Evolutionary conservation across 2,888 invertebrate genomes (phyloP), one percentile per base, ranked within the genome.

Genomic region (Chrysodeixis includens): DNA sequence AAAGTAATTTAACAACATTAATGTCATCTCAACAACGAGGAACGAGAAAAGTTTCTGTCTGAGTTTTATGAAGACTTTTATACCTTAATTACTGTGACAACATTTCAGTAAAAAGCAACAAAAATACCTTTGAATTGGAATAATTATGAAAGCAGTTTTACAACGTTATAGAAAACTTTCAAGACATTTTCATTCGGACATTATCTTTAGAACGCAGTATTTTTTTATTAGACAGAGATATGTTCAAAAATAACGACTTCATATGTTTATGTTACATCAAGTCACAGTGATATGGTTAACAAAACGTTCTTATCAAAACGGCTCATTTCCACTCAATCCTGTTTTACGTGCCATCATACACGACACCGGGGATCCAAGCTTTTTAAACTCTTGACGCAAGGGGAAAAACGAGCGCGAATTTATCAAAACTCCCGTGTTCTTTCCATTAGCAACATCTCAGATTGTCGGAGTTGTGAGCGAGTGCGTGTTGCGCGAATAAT

Each of bases 361-460:
- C 79, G 83, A 83, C 79, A 83, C 77, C 77, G 73, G 75, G 71
- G 76, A 81, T 84, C 80, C 79, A 67, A 71, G 83, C 85, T 87
- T 90, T 90, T 90, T 88, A 90, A 90, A 90, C 82, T 84, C 83
- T 72, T 66, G 65, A 66, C 56, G 76, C 74, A 76, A 82, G 83
- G 87, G 86, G 85, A 83, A 84, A 85, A 89, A 89, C 84, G 88
- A 87, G 86, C 79, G 71, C 60, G 78, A 86, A 93, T 93, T 92
- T 93, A 92, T 94, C 91, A 93, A 93, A 89, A 90, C 86, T 86
- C 90, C 83, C 88, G 89, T 91, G 91, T 92, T 92, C 91, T 89
- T 92, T 90, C 89, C 93, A 93, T 94, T 94, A 93, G 90, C 87
- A 87, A 79, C 91, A 87, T 92, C 92, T 93, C 91, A 91, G 93